phyloP scores from a whole-genome alignment of 2,113 vertebrate species.

The Sarotherodon lohbergeri region DNA sequence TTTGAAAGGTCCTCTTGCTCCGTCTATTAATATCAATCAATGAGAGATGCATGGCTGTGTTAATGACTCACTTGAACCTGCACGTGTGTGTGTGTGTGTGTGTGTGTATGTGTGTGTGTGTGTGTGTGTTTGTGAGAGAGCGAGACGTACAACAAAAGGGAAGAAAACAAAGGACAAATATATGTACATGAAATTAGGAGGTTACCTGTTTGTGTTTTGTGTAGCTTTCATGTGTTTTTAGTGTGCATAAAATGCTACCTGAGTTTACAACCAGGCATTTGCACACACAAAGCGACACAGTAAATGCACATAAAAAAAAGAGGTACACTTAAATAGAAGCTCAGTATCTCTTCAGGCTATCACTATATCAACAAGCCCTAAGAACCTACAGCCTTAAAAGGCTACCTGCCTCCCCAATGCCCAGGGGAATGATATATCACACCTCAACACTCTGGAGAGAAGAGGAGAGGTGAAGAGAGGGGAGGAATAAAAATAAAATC shows the following conservation, averaged over 20 bases:
- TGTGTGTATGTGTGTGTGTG: background rate
- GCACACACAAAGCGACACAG: background rate
- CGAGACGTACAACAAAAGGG: background rate
- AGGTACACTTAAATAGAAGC: background rate
- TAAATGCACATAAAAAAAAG: background rate
- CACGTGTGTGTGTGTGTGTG: background rate
- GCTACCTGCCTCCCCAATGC: conserved; percentile 10
- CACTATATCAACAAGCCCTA: conserved; percentile 27
- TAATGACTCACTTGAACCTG: conserved; percentile 34
- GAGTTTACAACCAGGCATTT: background rate
- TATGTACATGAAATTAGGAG: background rate
- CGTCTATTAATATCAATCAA: conserved; percentile 40
- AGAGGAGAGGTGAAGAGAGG: background rate
- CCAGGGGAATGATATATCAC: conserved; percentile 32
- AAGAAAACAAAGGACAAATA: background rate
- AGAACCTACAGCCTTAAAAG: conserved; percentile 20
- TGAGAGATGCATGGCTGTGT: conserved; percentile 17
- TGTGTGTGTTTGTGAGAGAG: background rate
- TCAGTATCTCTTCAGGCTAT: conserved; percentile 11
- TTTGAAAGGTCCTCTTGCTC: conserved; percentile 13
- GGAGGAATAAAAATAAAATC: background rate
- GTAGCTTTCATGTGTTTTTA: background rate
- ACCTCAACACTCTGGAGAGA: conserved; percentile 2
- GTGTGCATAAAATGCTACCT: background rate
- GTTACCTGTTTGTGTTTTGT: background rate